Base-by-base conservation (phyloP, 2,888 invertebrate genomes). In the Girardia tigrina region DNA sequence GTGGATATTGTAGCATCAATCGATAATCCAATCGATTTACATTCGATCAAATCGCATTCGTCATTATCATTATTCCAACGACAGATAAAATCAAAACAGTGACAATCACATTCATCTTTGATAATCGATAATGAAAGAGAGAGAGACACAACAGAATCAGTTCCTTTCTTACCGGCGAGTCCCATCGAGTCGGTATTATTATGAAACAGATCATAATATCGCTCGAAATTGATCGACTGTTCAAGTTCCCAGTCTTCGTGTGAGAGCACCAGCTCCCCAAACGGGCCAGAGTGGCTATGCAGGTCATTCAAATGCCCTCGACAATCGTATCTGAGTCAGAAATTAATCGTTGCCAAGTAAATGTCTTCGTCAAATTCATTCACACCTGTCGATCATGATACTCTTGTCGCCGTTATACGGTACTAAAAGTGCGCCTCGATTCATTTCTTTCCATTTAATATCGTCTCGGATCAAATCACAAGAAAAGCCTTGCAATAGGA, bases 381-480 rank as follows among this genome's bases (percentile, higher is more conserved):
- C n/a, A n/a, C n/a, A n/a, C n/a, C n/a, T n/a, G n/a, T 74, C 74
- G 27, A 74, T 74, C 72, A 74, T 73, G 28, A 74, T 14, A 26
- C 12, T 29, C 23, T 74, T 74, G n/a, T 74, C 56, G 6, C 69
- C 69, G 70, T 56, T 56, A 36, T 42, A 74, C 1, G 74, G 74
- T 26, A 69, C 29, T 1, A 74, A 28, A 27, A 29, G 69, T 6
- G 56, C 26, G 26, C 69, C 74, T 56, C 36, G 12, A 42, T 69
- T 69, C n/a, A 42, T 26, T 56, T 69, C 69, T 28, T 29, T 20
- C 23, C 26, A 23, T 74, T 74, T 74, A 12, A 42, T 27, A 69
- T 28, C 29, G 27, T 74, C 74, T 26, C 28, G 29, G 70, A 69
- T 26, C 16, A 74, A 26, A 42, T 12, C 27, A 20, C 74, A 74